Conservation (phyloP, 2,888 invertebrate species). For the Heterodera filipjevi region DNA sequence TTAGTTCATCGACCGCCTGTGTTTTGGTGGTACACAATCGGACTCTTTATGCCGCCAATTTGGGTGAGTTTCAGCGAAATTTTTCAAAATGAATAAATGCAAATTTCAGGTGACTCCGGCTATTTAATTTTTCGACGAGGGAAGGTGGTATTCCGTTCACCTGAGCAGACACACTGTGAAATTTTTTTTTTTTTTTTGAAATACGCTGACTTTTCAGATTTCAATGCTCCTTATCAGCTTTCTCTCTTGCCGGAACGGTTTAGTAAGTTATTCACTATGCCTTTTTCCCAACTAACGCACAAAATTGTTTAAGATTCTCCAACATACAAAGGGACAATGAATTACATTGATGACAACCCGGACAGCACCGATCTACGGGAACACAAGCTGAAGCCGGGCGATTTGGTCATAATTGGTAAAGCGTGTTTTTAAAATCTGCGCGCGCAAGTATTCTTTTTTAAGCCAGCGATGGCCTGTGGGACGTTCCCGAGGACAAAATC, state of each 20-base stretch:
- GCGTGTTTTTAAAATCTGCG: not conserved
- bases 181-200: not conserved
- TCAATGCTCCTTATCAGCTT: conserved; percentile 96
- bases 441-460: not conserved
- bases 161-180: conserved; percentile 22
- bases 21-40: conserved; percentile 88
- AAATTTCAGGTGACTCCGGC: conserved; percentile 81
- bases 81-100: not conserved
- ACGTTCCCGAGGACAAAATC: conserved; percentile 77
- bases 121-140: conserved; percentile 88
- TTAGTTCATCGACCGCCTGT: conserved; percentile 90
- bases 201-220: conserved; percentile 69
- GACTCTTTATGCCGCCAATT: conserved; percentile 91
- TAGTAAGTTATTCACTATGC: conserved; percentile 36
- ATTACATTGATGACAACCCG: conserved; percentile 47
- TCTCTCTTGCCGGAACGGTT: conserved; percentile 78
- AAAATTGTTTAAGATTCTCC: not conserved
- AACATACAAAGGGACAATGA: conserved; percentile 22
- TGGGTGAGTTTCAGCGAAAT: conserved; percentile 69
- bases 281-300: not conserved
- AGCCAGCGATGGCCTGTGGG: conserved; percentile 97
- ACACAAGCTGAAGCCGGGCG: conserved; percentile 54
- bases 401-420: conserved; percentile 46
- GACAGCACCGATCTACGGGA: conserved; percentile 57
- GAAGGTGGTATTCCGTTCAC: conserved; percentile 77